Percentiles rank a stretch among this genome's conserved stretches.
phyloP scores from a whole-genome alignment of 1,140 invertebrate species.

The Drosophila pectinifera region DNA sequence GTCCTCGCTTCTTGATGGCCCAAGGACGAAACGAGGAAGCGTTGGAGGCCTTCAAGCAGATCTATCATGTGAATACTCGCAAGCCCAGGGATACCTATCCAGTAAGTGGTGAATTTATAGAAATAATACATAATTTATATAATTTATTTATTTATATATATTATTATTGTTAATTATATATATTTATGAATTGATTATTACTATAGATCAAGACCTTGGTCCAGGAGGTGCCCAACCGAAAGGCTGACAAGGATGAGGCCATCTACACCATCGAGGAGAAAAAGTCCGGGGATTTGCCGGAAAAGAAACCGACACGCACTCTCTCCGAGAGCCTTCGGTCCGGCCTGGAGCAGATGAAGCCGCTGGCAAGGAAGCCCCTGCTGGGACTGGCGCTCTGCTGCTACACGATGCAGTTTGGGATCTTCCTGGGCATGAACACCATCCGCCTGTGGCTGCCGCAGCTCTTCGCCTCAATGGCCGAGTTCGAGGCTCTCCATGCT shows the following conservation, averaged over 20 bases:
- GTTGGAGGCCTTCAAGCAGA: constrained; percentile 66
- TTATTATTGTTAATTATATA: no score
- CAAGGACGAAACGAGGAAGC: constrained; percentile 89
- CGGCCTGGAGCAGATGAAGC: constrained; percentile 75
- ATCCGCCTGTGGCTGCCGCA: constrained; percentile 83
- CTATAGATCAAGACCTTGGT: constrained; percentile 67
- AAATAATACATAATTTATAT: no score
- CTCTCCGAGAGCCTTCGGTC: constrained; percentile 58
- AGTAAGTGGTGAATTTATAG: no score
- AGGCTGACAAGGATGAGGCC: constrained; percentile 47
- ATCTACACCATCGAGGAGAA: constrained; percentile 75
- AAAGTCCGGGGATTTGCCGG: constrained; percentile 7
- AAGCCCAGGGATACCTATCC: constrained; percentile 87
- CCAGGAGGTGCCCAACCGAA: constrained; percentile 67
- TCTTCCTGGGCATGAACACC: constrained; percentile 80
- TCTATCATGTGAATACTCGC: constrained; percentile 86
- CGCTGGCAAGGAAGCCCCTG: constrained; percentile 77
- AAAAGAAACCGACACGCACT: constrained; percentile 41
- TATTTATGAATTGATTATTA: background rate
- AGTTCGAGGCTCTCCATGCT: constrained; percentile 53
- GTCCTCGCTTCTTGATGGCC: constrained; percentile 92
- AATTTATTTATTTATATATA: no score
- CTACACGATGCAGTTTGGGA: constrained; percentile 80
- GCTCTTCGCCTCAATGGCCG: constrained; percentile 79
- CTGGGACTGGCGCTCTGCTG: constrained; percentile 65